Conservation (phyloP, 2,888 invertebrate genomes). For the Ypsolopha scabrella region DNA sequence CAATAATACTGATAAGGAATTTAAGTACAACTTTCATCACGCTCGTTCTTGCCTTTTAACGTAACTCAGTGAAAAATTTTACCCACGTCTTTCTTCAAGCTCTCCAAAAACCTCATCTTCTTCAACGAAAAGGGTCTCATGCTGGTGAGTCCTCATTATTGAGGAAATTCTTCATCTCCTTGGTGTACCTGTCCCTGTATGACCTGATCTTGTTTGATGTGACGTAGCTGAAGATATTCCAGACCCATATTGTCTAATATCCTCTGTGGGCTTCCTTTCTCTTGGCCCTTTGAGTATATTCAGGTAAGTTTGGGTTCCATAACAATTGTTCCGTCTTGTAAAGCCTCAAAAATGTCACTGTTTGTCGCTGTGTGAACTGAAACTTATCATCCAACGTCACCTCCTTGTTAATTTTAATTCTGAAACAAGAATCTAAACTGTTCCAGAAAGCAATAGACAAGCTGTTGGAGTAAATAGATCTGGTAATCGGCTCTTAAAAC, state of each 20-base stretch:
- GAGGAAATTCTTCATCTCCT: constrained; percentile 39
- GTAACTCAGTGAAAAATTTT: too few species aligned
- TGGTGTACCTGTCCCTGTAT: constrained; percentile 37
- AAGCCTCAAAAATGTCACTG: constrained; percentile 10
- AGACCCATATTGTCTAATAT: constrained; percentile 31
- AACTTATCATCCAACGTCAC: not conserved
- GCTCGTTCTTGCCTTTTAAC: too few species aligned
- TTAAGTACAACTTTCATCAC: too few species aligned
- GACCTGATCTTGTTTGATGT: constrained; percentile 44
- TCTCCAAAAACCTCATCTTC: not conserved
- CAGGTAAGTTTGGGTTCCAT: constrained; percentile 26
- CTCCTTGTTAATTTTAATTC: too few species aligned
- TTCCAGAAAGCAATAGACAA: too few species aligned
- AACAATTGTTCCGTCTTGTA: constrained; percentile 29
- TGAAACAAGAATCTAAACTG: too few species aligned
- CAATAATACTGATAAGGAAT: too few species aligned
- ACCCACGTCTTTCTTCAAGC: too few species aligned
- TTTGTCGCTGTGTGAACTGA: constrained; percentile 6
- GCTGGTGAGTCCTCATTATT: constrained; percentile 9
- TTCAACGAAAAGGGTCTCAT: not conserved
- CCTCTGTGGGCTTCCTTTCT: constrained; percentile 18
- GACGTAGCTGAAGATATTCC: constrained; percentile 26
- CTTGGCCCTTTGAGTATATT: constrained; percentile 23
- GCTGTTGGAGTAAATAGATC: too few species aligned
- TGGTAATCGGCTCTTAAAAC: too few species aligned